These are phyloP conservation scores for Prinia subflava DNA, from an alignment of 2,113 vertebrate genomes.

Conservation along the genomic window DNA sequence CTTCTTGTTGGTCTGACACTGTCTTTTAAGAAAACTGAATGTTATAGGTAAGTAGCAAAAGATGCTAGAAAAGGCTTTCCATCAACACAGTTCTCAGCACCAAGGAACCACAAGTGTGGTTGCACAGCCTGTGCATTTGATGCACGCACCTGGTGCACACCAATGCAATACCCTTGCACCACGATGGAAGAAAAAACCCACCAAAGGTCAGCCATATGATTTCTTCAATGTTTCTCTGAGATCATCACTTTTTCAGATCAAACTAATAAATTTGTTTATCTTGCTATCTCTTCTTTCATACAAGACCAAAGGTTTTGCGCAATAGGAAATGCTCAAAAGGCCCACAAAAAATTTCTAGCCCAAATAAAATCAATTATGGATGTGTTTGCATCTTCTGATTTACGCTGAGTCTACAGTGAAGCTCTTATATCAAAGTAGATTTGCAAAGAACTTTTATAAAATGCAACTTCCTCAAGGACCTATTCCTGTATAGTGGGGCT, in stretches of 20 bases:
- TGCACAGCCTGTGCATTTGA: background rate
- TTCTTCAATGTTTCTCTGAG: background rate
- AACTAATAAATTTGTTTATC: background rate
- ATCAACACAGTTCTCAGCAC: background rate
- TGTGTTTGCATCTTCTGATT: background rate
- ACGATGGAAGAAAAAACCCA: rapidly evolving
- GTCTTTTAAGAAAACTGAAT: background rate
- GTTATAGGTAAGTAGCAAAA: background rate
- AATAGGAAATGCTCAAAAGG: background rate
- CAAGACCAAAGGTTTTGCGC: background rate
- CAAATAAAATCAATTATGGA: background rate
- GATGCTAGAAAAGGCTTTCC: background rate
- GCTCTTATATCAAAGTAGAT: background rate
- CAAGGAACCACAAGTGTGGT: background rate
- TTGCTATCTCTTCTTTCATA: background rate
- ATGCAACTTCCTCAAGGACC: background rate
- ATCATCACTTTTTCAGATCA: background rate
- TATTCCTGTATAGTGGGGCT: background rate
- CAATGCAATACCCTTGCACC: background rate
- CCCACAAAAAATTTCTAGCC: background rate
- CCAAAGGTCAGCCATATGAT: background rate
- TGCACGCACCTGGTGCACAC: rapidly evolving
- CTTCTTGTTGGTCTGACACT: background rate
- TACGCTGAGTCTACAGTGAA: background rate
- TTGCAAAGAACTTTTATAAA: background rate